Percentiles rank a stretch among this genome's conserved stretches.
Evolutionary conservation across 2,888 invertebrate species (phyloP).

Genomic region (Hyalella azteca): DNA sequence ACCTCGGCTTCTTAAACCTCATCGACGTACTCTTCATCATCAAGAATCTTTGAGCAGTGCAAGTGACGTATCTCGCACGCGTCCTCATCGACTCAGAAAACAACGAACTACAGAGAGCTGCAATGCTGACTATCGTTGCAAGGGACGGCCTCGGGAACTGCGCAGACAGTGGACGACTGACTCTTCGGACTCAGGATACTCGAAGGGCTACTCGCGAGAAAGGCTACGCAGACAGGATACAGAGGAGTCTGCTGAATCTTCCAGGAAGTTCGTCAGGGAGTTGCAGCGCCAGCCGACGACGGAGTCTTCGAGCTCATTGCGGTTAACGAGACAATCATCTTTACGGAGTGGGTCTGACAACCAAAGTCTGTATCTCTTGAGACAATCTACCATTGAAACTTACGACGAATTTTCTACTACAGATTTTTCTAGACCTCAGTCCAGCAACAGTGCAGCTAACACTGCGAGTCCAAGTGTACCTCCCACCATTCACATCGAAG

Average conservation of each 20-base stretch:
- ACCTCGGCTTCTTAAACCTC: conserved; percentile 43
- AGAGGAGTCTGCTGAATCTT: conserved; percentile 47
- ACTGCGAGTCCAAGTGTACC: conserved; percentile 44
- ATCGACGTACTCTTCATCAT: conserved; percentile 48
- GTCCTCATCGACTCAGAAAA: conserved; percentile 45
- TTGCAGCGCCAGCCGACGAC: conserved; percentile 52
- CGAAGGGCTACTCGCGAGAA: conserved; percentile 48
- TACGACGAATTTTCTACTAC: conserved; percentile 54
- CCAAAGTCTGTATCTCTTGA: conserved; percentile 52
- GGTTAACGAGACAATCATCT: conserved; percentile 53
- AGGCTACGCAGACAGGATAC: conserved; percentile 48
- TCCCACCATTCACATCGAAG: conserved; percentile 40
- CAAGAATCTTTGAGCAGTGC: conserved; percentile 51
- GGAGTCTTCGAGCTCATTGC: conserved; percentile 51
- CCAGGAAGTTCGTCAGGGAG: conserved; percentile 45
- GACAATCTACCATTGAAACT: conserved; percentile 53
- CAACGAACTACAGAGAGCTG: conserved; percentile 47
- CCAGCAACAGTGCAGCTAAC: conserved; percentile 47
- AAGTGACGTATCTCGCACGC: conserved; percentile 49
- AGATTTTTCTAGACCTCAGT: conserved; percentile 53
- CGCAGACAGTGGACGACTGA: conserved; percentile 56
- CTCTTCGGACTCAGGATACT: conserved; percentile 54
- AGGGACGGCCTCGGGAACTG: conserved; percentile 44
- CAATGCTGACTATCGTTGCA: conserved; percentile 48
- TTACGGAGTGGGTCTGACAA: conserved; percentile 53